These are phyloP conservation scores for Pantherophis alleghaniensis DNA, from an alignment of 2,797 vertebrate species.

Conservation along the genomic window DNA sequence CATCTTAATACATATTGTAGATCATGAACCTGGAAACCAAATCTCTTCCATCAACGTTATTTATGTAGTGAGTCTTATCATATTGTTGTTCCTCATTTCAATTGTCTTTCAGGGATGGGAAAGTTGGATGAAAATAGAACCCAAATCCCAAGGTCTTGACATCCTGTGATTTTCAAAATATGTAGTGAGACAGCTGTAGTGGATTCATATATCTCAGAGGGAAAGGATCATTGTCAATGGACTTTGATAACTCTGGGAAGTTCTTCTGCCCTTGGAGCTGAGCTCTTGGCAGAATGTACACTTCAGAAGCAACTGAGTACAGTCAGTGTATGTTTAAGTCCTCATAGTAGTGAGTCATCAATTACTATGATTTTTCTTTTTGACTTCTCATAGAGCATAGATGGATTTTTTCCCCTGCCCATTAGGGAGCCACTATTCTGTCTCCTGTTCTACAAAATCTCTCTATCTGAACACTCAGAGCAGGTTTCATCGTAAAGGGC, in stretches of 20 bases:
- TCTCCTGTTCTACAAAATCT: neutral
- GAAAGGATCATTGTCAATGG: neutral
- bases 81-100: neutral
- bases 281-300: neutral
- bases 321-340: neutral
- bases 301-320: neutral
- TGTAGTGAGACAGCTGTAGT: neutral
- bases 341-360: neutral
- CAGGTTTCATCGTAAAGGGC: neutral
- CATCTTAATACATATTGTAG: neutral
- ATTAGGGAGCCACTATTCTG: neutral
- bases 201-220: neutral
- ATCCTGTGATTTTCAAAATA: neutral
- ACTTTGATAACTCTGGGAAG: neutral
- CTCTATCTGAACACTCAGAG: neutral
- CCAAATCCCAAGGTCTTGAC: neutral
- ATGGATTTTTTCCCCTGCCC: neutral
- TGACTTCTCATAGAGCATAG: neutral
- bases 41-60: neutral
- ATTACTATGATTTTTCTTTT: neutral
- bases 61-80: neutral
- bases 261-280: neutral
- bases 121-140: neutral
- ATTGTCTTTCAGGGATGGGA: neutral
- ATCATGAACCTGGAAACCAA: neutral